These are phyloP conservation scores for Argopecten irradians DNA, from an alignment of 1,140 invertebrate genomes.

Conservation along the genomic window DNA sequence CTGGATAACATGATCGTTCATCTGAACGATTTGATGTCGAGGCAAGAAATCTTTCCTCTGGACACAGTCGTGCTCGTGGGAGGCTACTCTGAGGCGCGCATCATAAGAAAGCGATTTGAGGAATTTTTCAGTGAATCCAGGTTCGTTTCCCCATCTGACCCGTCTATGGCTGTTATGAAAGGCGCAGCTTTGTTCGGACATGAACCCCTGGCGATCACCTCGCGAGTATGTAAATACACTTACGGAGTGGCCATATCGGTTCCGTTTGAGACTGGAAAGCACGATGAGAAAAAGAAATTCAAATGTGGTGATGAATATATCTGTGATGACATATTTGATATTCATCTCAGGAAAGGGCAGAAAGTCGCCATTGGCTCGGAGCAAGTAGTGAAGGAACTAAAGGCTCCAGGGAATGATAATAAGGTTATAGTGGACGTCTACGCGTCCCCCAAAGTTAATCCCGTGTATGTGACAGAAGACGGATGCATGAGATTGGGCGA, in stretches of 20 bases:
- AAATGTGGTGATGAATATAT: slow-evolving; percentile 32
- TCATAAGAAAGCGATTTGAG: slow-evolving; percentile 50
- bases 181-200: slow-evolving; percentile 63
- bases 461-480: slow-evolving; percentile 44
- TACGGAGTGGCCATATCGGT: slow-evolving; percentile 46
- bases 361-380: slow-evolving; percentile 37
- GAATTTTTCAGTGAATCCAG: slow-evolving; percentile 44
- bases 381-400: slow-evolving; percentile 28
- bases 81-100: slow-evolving; percentile 56
- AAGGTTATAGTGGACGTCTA: slow-evolving; percentile 42
- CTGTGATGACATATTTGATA: slow-evolving; percentile 52
- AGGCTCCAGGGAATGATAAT: neutral
- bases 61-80: slow-evolving; percentile 55
- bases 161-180: slow-evolving; percentile 57
- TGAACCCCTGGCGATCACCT: slow-evolving; percentile 46
- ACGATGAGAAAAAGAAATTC: slow-evolving; percentile 34
- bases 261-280: slow-evolving; percentile 31
- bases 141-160: slow-evolving; percentile 54
- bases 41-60: neutral
- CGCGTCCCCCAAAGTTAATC: slow-evolving; percentile 31
- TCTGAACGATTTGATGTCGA: slow-evolving; percentile 43
- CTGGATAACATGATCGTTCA: slow-evolving; percentile 48
- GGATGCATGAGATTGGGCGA: slow-evolving; percentile 45
- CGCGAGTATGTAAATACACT: slow-evolving; percentile 55
- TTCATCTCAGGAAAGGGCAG: slow-evolving; percentile 48